Evolutionary conservation across 2,888 invertebrate genomes (phyloP).

Genomic region (Aphodius granarius): DNA sequence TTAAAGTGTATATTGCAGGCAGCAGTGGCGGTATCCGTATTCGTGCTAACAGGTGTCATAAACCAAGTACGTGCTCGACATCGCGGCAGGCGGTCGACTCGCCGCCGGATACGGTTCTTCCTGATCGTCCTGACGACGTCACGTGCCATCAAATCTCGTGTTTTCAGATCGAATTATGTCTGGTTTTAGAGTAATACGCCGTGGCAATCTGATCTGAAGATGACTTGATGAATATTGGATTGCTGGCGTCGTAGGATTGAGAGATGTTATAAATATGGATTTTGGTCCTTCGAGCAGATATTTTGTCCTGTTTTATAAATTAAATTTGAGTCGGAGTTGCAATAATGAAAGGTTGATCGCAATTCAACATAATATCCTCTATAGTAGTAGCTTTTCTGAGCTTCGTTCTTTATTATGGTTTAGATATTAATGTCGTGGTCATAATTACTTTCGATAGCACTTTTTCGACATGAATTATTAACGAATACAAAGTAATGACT

Average conservation of each 20-base stretch:
- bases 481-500: slow-evolving; percentile 9
- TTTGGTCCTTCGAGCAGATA: background rate
- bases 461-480: background rate
- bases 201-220: background rate
- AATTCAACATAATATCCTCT: too few relatives aligned
- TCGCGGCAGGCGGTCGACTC: slow-evolving; percentile 21
- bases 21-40: slow-evolving; percentile 29
- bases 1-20: slow-evolving; percentile 12
- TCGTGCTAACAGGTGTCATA: slow-evolving; percentile 45
- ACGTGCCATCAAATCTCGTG: background rate
- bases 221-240: background rate
- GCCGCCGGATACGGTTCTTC: background rate
- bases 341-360: too few relatives aligned
- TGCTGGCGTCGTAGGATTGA: background rate
- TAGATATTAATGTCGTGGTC: background rate
- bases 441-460: background rate
- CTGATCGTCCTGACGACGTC: background rate
- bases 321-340: too few relatives aligned
- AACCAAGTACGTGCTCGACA: slow-evolving; percentile 42
- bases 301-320: too few relatives aligned
- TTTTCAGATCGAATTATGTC: background rate
- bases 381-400: too few relatives aligned
- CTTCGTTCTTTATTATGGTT: background rate
- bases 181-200: background rate
- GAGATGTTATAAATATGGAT: background rate